A percentile compares a stretch with the other conserved stretches of the same genome.
Evolutionary conservation across 2,888 invertebrate species (phyloP).

Genomic region (Hydraecia micacea): DNA sequence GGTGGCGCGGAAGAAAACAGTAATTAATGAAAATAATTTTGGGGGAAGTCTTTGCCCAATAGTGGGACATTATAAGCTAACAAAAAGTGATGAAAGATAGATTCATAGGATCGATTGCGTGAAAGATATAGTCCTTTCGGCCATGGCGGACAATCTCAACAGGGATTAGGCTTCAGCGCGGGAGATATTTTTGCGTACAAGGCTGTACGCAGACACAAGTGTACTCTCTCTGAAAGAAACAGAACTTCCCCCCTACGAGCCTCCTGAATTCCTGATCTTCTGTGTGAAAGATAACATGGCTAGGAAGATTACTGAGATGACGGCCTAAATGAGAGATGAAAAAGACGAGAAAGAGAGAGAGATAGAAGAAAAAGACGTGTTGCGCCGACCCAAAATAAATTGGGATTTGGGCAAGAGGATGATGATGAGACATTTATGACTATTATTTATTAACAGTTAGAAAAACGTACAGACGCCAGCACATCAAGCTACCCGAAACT

Average conservation of each 20-base stretch:
- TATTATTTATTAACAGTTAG: not conserved
- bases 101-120: not conserved
- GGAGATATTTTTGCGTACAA: not conserved
- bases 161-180: not conserved
- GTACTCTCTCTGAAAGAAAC: not conserved
- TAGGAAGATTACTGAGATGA: not conserved
- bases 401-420: not conserved
- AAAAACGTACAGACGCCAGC: not conserved
- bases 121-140: not conserved
- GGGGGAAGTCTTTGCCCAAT: too few species aligned
- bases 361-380: not conserved
- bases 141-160: not conserved
- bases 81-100: too few species aligned
- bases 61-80: too few species aligned
- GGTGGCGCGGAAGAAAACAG: not conserved
- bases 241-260: not conserved
- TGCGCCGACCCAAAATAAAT: not conserved
- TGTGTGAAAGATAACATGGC: not conserved
- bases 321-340: not conserved
- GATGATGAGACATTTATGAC: not conserved
- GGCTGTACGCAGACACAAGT: too few species aligned
- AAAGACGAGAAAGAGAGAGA: too few species aligned
- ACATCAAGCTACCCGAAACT: too few species aligned
- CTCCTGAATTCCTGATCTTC: too few species aligned
- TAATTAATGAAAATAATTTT: not conserved